Base-by-base conservation (phyloP, 1,140 invertebrate genomes). In the Phenacoccus solenopsis region DNA sequence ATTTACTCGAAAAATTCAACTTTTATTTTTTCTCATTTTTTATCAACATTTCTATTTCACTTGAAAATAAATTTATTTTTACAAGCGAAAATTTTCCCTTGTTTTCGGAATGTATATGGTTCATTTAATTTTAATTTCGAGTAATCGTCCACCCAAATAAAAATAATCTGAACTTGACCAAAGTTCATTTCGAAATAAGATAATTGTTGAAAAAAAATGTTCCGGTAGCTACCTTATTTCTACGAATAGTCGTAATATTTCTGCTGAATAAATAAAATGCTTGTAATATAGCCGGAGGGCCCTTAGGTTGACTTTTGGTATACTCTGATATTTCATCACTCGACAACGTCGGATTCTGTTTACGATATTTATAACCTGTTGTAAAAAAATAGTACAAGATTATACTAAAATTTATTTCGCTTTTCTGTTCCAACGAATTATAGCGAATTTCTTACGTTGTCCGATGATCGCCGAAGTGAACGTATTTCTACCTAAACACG, bases 241-340 rank as follows among this genome's bases (percentile, higher is more conserved):
- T 38, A 24, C 35, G 27, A 9, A 69, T 25, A 16, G 16, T 27
- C n/a, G 24, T 38, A 20, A 69, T 56, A 69, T 69, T 69, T 49
- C 68, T 69, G n/a, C 35, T 24, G 30, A 69, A 49, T 12, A 76
- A 67, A 59, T 75, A 70, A 68, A 71, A 75, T 28, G 71, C 35
- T 68, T 76, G 75, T 69, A 70, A 56, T 69, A 71, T 71, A 21
- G 72, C 25, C 10, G 75, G 72, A 27, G 74, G 70, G 57, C 72
- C 70, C 22, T 72, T 68, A 1, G 74, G 74, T 27, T 72, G 69
- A 27, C 72, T 74, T 13, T 69, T 32, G 57, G 67, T 71, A 56
- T 69, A 74, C 38, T 74, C 73, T 64, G 70, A 30, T 13, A 74
- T 68, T 28, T 74, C 72, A 28, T 64, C 69, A 32, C 70, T 68